Base-by-base conservation (phyloP, 1,140 invertebrate species). In the Plutomurus gul region DNA sequence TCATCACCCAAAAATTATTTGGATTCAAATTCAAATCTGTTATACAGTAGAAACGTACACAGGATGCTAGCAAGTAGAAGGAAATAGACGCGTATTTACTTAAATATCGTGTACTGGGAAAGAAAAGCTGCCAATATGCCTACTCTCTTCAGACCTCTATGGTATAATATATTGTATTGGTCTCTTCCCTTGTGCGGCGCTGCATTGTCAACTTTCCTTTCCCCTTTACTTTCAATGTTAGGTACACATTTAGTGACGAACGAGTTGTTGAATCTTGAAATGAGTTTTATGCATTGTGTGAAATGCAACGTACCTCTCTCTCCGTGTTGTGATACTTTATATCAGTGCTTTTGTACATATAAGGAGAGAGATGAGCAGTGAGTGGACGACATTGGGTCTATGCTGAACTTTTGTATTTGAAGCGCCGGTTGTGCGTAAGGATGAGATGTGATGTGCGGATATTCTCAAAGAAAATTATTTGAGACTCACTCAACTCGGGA, bases 391-490 rank as follows among this genome's bases (percentile, higher is more conserved):
- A n/a, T n/a, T n/a, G n/a, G n/a, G n/a, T n/a, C n/a, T n/a, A n/a
- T n/a, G n/a, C n/a, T n/a, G n/a, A n/a, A n/a, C n/a, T n/a, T n/a
- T n/a, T n/a, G n/a, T n/a, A n/a, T n/a, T n/a, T n/a, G n/a, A n/a
- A n/a, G n/a, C n/a, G n/a, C n/a, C n/a, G n/a, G 25, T 43, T 43
- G 56, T 65, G 25, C 8, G 27, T n/a, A 65, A 36, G 56, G 56
- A 65, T 65, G 56, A 56, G 56, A 65, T 65, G 20, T 56, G 49
- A 56, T 56, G 56, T 65, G 56, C 56, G 56, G 56, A 65, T 65
- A 25, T 65, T 36, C 56, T 65, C 56, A 77, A 77, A 77, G 75
- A 77, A 76, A 77, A 77, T 77, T 77, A 77, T 77, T 77, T 39
- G 75, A 60, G 60, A 18, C 60, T 70, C n/a, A n/a, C n/a, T 77